Conservation (phyloP, 2,113 vertebrate species). For the Cyanoderma ruficeps region DNA sequence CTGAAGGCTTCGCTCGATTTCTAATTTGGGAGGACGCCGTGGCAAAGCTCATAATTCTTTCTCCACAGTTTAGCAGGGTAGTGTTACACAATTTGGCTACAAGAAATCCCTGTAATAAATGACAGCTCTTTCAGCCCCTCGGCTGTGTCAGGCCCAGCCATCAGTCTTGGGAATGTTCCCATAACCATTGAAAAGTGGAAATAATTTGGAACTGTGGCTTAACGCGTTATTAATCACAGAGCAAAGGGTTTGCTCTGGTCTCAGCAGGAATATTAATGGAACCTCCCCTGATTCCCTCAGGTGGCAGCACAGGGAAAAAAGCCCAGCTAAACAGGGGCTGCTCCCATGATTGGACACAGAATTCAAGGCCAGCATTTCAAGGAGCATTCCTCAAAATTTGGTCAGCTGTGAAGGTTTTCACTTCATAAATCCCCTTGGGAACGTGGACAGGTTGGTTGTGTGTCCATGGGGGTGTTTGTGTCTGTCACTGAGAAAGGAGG, state of each 20-base stretch:
- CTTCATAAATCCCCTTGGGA: not conserved
- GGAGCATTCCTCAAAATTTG: not conserved
- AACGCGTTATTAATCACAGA: conserved; percentile 34
- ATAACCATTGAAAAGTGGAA: conserved; percentile 28
- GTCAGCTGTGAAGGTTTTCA: not conserved
- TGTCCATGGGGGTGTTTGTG: not conserved
- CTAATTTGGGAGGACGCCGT: not conserved
- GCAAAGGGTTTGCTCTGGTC: not conserved
- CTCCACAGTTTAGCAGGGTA: not conserved
- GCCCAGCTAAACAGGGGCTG: not conserved
- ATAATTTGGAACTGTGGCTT: conserved; percentile 24
- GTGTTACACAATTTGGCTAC: not conserved
- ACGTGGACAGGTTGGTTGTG: not conserved
- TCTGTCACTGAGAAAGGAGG: not conserved
- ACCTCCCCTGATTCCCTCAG: not conserved
- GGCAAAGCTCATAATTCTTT: not conserved
- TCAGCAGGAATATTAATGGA: not conserved
- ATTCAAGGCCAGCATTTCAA: not conserved
- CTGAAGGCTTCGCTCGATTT: not conserved
- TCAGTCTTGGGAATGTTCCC: conserved; percentile 34
- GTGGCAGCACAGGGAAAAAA: not conserved
- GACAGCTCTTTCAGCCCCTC: conserved; percentile 5
- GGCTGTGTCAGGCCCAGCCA: not conserved
- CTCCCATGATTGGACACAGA: not conserved
- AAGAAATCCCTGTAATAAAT: not conserved